phyloP scores from a whole-genome alignment of 2,113 vertebrate genomes.

The Crotalus horridus region DNA sequence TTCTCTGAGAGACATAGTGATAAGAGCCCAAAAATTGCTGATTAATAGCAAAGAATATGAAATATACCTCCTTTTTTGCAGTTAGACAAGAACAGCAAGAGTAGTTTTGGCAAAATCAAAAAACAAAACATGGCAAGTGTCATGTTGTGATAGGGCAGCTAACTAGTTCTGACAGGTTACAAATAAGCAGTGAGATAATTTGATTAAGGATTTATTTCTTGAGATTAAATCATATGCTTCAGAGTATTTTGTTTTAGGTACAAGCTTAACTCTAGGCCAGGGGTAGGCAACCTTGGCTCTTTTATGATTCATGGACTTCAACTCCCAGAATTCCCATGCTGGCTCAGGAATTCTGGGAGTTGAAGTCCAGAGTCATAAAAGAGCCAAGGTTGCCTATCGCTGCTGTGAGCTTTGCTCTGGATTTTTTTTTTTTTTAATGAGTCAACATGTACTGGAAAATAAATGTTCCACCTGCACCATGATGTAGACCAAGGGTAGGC shows the following conservation, averaged over 20 bases:
- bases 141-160: neutral
- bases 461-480: neutral
- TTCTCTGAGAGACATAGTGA: neutral
- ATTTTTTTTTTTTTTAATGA: neutral
- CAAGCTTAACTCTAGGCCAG: neutral
- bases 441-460: neutral
- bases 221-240: neutral
- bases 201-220: neutral
- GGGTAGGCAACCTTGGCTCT: too few species aligned
- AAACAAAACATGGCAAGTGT: neutral
- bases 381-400: too few species aligned
- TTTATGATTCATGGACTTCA: too few species aligned
- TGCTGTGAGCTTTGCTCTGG: neutral
- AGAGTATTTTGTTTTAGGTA: neutral
- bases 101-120: neutral
- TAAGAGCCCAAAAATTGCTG: neutral
- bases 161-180: neutral
- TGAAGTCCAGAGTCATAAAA: too few species aligned
- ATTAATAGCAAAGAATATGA: neutral
- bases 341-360: too few species aligned
- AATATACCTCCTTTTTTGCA: neutral
- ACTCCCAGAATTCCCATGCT: too few species aligned
- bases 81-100: neutral
- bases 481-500: neutral
- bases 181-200: neutral